Evolutionary conservation across 2,888 invertebrate genomes (phyloP).

Genomic region (Drosophila recens): DNA sequence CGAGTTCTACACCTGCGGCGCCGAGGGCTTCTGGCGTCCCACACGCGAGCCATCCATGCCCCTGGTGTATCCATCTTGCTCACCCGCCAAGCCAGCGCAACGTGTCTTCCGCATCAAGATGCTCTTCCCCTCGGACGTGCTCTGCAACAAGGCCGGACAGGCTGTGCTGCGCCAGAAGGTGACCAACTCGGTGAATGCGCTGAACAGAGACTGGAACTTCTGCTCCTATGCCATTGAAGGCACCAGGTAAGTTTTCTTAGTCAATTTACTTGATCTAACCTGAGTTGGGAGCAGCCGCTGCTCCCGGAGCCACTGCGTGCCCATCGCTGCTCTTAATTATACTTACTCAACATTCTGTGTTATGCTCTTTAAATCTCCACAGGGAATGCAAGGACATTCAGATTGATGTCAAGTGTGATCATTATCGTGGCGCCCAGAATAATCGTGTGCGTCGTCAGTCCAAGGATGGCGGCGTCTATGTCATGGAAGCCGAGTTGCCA

Average conservation of each 20-base stretch:
- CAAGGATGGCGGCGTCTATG: slow-evolving; percentile 91
- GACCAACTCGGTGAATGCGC: slow-evolving; percentile 93
- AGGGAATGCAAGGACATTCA: slow-evolving; percentile 95
- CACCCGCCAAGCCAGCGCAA: slow-evolving; percentile 95
- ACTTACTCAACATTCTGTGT: neutral
- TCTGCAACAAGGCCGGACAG: slow-evolving; percentile 98
- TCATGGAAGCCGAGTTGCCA: slow-evolving; percentile 92
- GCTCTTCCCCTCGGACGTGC: slow-evolving; percentile 98
- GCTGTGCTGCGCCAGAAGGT: slow-evolving; percentile 96
- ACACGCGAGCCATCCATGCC: slow-evolving; percentile 92
- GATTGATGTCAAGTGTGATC: slow-evolving; percentile 96
- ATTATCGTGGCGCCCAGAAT: slow-evolving; percentile 87
- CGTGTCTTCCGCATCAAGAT: slow-evolving; percentile 96
- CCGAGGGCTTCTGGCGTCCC: slow-evolving; percentile 98
- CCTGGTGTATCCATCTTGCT: slow-evolving; percentile 95
- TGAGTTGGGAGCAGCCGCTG: too few species aligned
- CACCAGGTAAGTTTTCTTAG: slow-evolving; percentile 81
- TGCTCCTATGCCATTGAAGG: slow-evolving; percentile 96
- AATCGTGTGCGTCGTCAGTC: slow-evolving; percentile 89
- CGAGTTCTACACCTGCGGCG: slow-evolving; percentile 98
- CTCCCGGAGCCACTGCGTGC: too few species aligned
- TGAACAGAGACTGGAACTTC: slow-evolving; percentile 98
- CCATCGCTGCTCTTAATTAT: neutral
- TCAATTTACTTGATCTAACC: neutral
- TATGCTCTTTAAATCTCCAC: slow-evolving; percentile 84